phyloP scores from a whole-genome alignment of 1,140 invertebrate genomes.

The Pogonus chalceus region DNA sequence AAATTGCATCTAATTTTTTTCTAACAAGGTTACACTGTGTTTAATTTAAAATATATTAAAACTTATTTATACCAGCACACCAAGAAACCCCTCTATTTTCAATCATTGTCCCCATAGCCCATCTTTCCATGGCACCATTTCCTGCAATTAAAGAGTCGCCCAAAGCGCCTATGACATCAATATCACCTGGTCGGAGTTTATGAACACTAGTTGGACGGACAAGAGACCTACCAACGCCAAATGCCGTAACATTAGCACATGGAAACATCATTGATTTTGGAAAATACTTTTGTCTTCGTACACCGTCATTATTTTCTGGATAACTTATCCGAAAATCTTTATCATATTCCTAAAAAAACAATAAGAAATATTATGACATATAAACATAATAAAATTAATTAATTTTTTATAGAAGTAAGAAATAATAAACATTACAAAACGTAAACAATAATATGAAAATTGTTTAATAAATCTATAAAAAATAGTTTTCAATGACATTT shows the following conservation, averaged over 20 bases:
- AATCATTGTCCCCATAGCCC: slow-evolving; percentile 58
- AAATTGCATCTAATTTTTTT: no score
- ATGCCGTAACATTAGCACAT: slow-evolving; percentile 25
- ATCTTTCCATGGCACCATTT: slow-evolving; percentile 63
- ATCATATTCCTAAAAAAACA: neutral
- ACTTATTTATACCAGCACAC: slow-evolving; percentile 57
- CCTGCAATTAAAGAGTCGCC: slow-evolving; percentile 71
- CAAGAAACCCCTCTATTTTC: slow-evolving; percentile 70
- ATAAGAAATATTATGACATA: no score
- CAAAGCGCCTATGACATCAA: slow-evolving; percentile 66
- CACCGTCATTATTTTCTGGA: slow-evolving; percentile 12
- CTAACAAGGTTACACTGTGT: no score
- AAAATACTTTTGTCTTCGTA: slow-evolving; percentile 22
- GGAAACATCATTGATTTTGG: slow-evolving; percentile 28
- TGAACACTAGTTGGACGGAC: slow-evolving; percentile 41
- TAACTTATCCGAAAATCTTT: slow-evolving; percentile 19
- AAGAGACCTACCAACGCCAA: slow-evolving; percentile 18
- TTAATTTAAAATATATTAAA: slow-evolving; percentile 4
- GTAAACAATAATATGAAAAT: no score
- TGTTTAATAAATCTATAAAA: no score
- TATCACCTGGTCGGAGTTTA: slow-evolving; percentile 58
- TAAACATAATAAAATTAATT: no score
- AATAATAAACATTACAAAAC: no score
- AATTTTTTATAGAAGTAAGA: no score
- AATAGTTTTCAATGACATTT: no score